Evolutionary conservation across 2,113 vertebrate genomes (phyloP).

Genomic region (Macroglossus sobrinus): DNA sequence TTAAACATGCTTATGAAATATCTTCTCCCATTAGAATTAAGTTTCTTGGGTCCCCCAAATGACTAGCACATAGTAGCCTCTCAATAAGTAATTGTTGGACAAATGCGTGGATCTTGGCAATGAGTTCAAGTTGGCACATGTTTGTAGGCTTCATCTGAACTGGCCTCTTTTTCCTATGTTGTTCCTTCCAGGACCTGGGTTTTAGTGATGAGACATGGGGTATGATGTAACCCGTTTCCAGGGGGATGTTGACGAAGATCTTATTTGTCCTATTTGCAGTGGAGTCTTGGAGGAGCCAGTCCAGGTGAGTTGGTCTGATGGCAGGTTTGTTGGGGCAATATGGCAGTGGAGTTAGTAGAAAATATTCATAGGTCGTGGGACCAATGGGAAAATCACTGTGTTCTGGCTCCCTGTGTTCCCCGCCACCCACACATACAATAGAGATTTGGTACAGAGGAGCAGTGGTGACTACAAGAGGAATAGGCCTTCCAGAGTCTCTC

Average conservation of each 20-base stretch:
- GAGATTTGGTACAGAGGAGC: not conserved
- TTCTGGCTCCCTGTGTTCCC: not conserved
- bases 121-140: not conserved
- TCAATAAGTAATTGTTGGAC: not conserved
- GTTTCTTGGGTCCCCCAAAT: not conserved
- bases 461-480: not conserved
- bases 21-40: slow-evolving; percentile 1
- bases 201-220: slow-evolving; percentile 97
- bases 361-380: not conserved
- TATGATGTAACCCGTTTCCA: slow-evolving; percentile 98
- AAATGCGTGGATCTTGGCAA: not conserved
- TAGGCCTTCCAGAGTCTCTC: not conserved
- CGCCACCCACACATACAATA: not conserved
- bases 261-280: slow-evolving; percentile 98
- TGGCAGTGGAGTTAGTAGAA: not conserved
- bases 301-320: slow-evolving; percentile 84
- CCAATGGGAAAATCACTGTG: not conserved
- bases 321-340: not conserved
- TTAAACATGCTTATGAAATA: not conserved
- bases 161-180: not conserved
- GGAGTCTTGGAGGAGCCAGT: slow-evolving; percentile 98
- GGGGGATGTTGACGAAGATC: slow-evolving; percentile 98
- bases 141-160: not conserved
- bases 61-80: not conserved
- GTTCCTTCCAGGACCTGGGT: slow-evolving; percentile 81